phyloP scores from a whole-genome alignment of 2,113 vertebrate genomes.

The Columbina picui region DNA sequence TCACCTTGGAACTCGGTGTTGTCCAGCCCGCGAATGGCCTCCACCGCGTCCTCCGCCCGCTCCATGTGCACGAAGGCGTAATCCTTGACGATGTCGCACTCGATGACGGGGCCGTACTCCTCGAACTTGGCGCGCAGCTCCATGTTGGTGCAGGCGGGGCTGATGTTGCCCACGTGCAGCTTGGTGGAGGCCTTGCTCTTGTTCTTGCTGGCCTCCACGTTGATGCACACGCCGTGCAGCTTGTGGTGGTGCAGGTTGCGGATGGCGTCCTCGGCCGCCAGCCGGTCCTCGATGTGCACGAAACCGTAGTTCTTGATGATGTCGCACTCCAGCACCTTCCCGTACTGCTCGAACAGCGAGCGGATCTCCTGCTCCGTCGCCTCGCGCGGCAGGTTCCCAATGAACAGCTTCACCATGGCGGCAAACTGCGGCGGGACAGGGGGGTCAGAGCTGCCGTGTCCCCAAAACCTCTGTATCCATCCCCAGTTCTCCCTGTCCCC shows the following conservation, averaged over 20 bases:
- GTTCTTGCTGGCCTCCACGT: slow-evolving; percentile 92
- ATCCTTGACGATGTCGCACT: slow-evolving; percentile 97
- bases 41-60: slow-evolving; percentile 89
- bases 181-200: slow-evolving; percentile 93
- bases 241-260: slow-evolving; percentile 93
- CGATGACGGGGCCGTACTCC: slow-evolving; percentile 90
- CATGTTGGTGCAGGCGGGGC: slow-evolving; percentile 87
- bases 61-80: slow-evolving; percentile 97
- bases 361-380: slow-evolving; percentile 92
- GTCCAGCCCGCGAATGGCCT: slow-evolving; percentile 90
- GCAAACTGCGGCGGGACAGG: too few relatives aligned
- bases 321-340: slow-evolving; percentile 93
- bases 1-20: too few relatives aligned
- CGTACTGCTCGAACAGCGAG: slow-evolving; percentile 93
- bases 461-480: too few relatives aligned
- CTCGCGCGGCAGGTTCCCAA: slow-evolving; percentile 92
- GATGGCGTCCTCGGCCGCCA: slow-evolving; percentile 85
- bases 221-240: slow-evolving; percentile 92
- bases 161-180: slow-evolving; percentile 93
- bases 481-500: too few relatives aligned
- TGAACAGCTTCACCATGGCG: slow-evolving; percentile 94
- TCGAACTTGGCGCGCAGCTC: slow-evolving; percentile 95
- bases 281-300: slow-evolving; percentile 92
- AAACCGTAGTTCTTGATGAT: slow-evolving; percentile 98
- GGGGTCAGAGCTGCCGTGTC: too few relatives aligned